Conservation (phyloP, 2,888 invertebrate genomes). For the Cephalotes varians region DNA sequence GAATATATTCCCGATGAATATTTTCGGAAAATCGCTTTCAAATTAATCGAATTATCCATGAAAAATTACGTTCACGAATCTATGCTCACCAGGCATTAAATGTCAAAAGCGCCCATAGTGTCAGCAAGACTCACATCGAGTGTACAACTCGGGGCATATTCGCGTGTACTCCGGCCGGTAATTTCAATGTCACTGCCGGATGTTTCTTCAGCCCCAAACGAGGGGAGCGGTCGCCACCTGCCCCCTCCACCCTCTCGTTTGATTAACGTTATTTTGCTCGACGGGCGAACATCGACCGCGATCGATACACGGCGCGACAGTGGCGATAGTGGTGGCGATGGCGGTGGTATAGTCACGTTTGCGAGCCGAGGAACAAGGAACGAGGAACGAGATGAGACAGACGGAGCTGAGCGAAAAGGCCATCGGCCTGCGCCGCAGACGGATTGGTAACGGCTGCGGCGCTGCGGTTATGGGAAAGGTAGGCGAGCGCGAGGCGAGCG, state of each 20-base stretch:
- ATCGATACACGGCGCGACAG: conserved; percentile 54
- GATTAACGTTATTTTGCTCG: conserved; percentile 62
- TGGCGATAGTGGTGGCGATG: not conserved
- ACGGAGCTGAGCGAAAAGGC: conserved; percentile 50
- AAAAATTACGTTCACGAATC: not conserved
- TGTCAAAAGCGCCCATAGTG: not conserved
- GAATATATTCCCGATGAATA: not conserved
- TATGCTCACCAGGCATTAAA: not conserved
- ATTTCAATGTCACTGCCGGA: conserved; percentile 65
- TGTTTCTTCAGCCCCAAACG: conserved; percentile 50
- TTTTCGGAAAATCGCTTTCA: not conserved
- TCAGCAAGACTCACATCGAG: not conserved
- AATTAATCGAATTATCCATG: not conserved
- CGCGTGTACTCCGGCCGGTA: conserved; percentile 35
- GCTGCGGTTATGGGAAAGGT: conserved; percentile 50
- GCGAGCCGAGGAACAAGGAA: conserved; percentile 48
- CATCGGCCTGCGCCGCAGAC: conserved; percentile 55
- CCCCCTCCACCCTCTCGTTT: conserved; percentile 44
- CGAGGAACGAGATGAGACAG: conserved; percentile 42
- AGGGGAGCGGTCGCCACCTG: conserved; percentile 41
- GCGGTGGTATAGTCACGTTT: conserved; percentile 38
- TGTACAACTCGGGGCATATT: not conserved
- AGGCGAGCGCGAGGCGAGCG: conserved; percentile 45
- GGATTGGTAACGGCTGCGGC: conserved; percentile 47
- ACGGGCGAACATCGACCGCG: conserved; percentile 52